phyloP scores from a whole-genome alignment of 2,888 invertebrate species.

The Drosophila pseudotakahashii region DNA sequence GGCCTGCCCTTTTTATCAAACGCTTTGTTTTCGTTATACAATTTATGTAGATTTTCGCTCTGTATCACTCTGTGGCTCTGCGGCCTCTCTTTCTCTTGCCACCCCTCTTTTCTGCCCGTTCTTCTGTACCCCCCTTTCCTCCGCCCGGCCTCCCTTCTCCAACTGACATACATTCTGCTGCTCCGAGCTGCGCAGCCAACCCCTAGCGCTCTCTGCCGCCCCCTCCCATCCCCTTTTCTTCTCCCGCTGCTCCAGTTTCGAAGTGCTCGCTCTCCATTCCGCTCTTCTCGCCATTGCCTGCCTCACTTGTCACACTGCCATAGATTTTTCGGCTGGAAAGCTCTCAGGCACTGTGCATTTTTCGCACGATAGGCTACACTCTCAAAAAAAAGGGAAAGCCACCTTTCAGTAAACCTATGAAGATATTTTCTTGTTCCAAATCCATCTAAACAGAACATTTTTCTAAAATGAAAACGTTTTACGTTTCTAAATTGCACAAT shows the following conservation, averaged over 20 bases:
- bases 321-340: slow-evolving; percentile 70
- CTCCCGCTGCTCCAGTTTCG: slow-evolving; percentile 71
- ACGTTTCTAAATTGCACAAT: too few species aligned
- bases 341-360: slow-evolving; percentile 50
- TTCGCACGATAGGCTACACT: slow-evolving; percentile 18
- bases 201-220: slow-evolving; percentile 10
- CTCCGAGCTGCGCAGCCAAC: slow-evolving; percentile 37
- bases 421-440: too few species aligned
- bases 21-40: slow-evolving; percentile 66
- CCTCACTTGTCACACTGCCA: slow-evolving; percentile 81
- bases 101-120: slow-evolving; percentile 8
- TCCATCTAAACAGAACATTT: too few species aligned
- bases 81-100: neutral
- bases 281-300: slow-evolving; percentile 50
- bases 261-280: slow-evolving; percentile 58
- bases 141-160: slow-evolving; percentile 6
- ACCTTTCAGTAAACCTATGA: too few species aligned
- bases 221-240: slow-evolving; percentile 2
- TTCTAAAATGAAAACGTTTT: too few species aligned
- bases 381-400: neutral
- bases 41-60: slow-evolving; percentile 64
- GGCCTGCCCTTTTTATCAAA: slow-evolving; percentile 48
- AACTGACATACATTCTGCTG: slow-evolving; percentile 38
- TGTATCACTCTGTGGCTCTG: slow-evolving; percentile 6
- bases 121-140: neutral